These are phyloP conservation scores for Cryptotermes secundus DNA, from an alignment of 1,140 invertebrate species.

Conservation along the genomic window DNA sequence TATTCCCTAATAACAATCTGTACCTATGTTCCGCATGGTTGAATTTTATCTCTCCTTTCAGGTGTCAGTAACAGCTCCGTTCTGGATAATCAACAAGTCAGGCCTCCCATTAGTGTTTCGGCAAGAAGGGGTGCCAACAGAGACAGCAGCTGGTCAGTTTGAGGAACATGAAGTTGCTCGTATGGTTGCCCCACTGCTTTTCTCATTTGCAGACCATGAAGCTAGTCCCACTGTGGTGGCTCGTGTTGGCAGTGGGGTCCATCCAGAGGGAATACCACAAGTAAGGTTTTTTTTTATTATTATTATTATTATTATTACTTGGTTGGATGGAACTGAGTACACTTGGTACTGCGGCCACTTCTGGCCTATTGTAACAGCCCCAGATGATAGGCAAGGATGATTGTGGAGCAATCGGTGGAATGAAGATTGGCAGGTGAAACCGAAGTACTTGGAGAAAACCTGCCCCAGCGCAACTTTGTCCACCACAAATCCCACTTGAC, in stretches of 20 bases:
- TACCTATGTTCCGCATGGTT: too few relatives aligned
- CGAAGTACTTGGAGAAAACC: too few relatives aligned
- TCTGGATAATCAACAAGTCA: slow-evolving; percentile 95
- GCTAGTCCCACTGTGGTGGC: slow-evolving; percentile 63
- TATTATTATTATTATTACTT: too few relatives aligned
- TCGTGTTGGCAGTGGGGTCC: slow-evolving; percentile 71
- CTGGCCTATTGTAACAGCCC: too few relatives aligned
- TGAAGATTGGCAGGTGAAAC: too few relatives aligned
- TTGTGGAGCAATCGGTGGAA: too few relatives aligned
- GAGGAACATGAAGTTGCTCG: slow-evolving; percentile 92
- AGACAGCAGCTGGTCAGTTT: slow-evolving; percentile 87
- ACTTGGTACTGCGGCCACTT: too few relatives aligned
- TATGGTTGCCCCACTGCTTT: slow-evolving; percentile 89
- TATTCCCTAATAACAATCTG: too few relatives aligned
- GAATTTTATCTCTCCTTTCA: slow-evolving; percentile 48
- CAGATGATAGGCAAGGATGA: too few relatives aligned
- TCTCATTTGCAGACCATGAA: slow-evolving; percentile 89
- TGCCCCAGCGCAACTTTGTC: too few relatives aligned
- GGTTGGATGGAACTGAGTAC: too few relatives aligned
- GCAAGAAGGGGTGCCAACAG: slow-evolving; percentile 78
- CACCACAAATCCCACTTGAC: too few relatives aligned
- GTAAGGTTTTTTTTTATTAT: slow-evolving; percentile 36
- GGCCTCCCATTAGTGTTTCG: slow-evolving; percentile 92
- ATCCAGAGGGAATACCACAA: slow-evolving; percentile 62
- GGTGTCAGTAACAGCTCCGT: slow-evolving; percentile 80